Conservation (phyloP, 2,888 invertebrate species). For the Monochamus alternatus region DNA sequence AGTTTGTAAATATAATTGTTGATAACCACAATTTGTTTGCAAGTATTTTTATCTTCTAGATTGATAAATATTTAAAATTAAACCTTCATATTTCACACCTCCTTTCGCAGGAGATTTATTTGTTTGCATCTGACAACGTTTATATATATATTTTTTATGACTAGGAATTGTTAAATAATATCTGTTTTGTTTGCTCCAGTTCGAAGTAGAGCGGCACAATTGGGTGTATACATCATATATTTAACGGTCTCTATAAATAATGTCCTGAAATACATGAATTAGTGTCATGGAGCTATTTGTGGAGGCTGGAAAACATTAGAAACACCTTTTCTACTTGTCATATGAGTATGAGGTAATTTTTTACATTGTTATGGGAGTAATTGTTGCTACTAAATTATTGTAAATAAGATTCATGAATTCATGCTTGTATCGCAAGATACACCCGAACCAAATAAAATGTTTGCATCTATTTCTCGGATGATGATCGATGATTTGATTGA, state of each 20-base stretch:
- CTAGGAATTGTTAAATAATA: slow-evolving; percentile 12
- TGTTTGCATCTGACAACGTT: slow-evolving; percentile 21
- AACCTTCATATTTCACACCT: slow-evolving; percentile 18
- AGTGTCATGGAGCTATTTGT: too few species aligned
- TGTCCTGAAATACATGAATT: neutral
- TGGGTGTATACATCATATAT: neutral
- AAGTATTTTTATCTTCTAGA: slow-evolving; percentile 29
- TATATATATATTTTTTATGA: slow-evolving; percentile 20
- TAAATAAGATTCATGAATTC: too few species aligned
- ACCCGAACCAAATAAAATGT: too few species aligned
- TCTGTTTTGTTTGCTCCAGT: slow-evolving; percentile 10
- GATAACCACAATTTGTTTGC: slow-evolving; percentile 35
- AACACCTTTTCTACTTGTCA: too few species aligned
- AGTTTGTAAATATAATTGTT: slow-evolving; percentile 33
- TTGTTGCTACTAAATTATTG: too few species aligned
- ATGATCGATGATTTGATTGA: too few species aligned
- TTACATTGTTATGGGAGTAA: too few species aligned
- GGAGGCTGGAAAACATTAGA: too few species aligned
- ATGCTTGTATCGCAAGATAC: too few species aligned
- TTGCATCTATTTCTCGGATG: too few species aligned
- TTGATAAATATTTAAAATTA: slow-evolving; percentile 35
- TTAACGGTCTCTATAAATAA: neutral
- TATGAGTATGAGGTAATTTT: too few species aligned
- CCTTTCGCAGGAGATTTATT: slow-evolving; percentile 28
- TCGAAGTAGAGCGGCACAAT: neutral